Evolutionary conservation across 1,140 invertebrate genomes (phyloP), one percentile per base, ranked within the genome.

Genomic region (Drosophila serrata): DNA sequence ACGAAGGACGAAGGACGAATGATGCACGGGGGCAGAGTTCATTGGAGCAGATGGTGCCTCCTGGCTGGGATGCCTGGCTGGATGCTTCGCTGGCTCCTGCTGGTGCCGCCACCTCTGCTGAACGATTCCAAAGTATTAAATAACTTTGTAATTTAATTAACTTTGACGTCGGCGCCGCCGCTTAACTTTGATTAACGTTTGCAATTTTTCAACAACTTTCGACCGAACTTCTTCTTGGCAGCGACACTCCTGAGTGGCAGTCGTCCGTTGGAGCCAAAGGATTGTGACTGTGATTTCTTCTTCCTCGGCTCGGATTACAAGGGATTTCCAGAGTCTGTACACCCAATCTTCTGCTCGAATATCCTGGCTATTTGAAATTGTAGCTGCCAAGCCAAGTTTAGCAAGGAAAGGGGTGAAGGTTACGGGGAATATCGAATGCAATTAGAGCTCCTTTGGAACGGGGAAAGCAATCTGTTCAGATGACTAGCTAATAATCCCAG

Each of bases 131-230:
- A 81, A 85, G 85, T 90, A 90, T 90, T 90, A 90, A 90, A 90
- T 90, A 90, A 90, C 85, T 88, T 88, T 90, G 85, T 90, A 90
- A 90, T 90, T 90, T 90, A 90, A 90, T 90, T 90, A 88, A 90
- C 86, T 90, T 90, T 90, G 85, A 90, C 81, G 85, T 79, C 74
- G 75, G 33, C 67, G 68, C 64, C 68, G 74, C 64, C 81, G 85
- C 86, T 90, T 90, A 90, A 90, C 86, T 90, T 90, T 90, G 85
- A 90, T 90, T 90, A 90, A 90, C 85, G 86, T 90, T 81, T 75
- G 75, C 81, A 79, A 90, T 90, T 90, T 90, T 90, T 90, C 85
- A 90, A 90, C 85, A 90, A 90, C 78, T 90, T 90, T 81, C 70
- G 51, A 62, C 77, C 75, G 59, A 90, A 81, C 85, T 85, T 85